Conservation (phyloP, 2,113 vertebrate genomes). For the Centropristis striata region DNA sequence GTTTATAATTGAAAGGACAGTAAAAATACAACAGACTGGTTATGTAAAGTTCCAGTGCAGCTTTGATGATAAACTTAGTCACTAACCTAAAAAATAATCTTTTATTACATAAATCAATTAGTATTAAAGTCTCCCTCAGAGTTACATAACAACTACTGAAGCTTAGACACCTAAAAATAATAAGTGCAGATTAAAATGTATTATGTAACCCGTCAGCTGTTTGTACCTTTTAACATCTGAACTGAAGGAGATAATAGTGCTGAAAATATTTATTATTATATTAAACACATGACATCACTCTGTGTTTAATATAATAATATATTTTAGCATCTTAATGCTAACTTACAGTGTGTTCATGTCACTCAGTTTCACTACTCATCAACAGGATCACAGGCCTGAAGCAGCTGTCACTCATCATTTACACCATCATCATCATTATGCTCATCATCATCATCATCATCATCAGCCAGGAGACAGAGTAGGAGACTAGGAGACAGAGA, state of each 20-base stretch:
- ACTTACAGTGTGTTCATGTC: background rate
- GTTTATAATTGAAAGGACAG: no score
- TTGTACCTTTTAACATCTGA: background rate
- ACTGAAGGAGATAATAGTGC: background rate
- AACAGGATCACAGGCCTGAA: background rate
- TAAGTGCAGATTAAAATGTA: background rate
- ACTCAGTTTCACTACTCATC: no score
- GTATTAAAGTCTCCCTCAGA: background rate
- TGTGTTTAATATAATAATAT: no score
- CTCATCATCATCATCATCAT: background rate
- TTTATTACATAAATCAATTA: background rate
- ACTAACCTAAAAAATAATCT: background rate
- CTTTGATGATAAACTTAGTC: background rate
- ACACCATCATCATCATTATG: conserved; percentile 12
- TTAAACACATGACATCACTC: background rate
- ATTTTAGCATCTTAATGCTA: background rate
- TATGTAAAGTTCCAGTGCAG: background rate
- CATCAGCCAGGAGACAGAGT: no score
- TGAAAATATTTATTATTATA: background rate
- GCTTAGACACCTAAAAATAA: background rate
- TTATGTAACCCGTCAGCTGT: conserved; percentile 3
- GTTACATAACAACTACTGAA: conserved; percentile 7
- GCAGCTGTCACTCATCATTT: conserved; percentile 2
- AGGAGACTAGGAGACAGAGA: no score
- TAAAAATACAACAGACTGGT: background rate